Conservation (phyloP, 2,888 invertebrate species). For the Acanthosepion esculentum region DNA sequence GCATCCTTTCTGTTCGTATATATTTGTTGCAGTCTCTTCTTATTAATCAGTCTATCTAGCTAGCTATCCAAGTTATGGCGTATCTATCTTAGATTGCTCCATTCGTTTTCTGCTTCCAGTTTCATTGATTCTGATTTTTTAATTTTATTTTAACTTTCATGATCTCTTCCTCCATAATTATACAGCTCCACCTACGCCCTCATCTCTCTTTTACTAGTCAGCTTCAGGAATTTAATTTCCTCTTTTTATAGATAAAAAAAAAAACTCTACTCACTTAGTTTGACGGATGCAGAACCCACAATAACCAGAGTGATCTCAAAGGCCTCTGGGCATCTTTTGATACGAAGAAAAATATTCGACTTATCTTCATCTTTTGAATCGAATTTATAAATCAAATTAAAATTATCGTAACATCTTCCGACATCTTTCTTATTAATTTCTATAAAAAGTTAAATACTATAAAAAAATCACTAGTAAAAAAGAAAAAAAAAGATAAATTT, state of each 20-base stretch:
- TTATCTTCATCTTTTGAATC: conserved; percentile 12
- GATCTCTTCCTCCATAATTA: not conserved
- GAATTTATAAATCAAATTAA: conserved; percentile 33
- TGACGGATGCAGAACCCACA: not conserved
- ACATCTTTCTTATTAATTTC: conserved; percentile 18
- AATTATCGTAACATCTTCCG: conserved; percentile 33
- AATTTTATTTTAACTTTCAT: not conserved
- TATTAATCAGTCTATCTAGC: not conserved
- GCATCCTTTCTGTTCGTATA: no score
- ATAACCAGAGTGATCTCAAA: not conserved
- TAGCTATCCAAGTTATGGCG: not conserved
- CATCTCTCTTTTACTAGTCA: not conserved
- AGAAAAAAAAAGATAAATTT: not conserved
- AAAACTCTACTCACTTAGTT: not conserved
- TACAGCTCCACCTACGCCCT: not conserved
- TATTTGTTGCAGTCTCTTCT: not conserved
- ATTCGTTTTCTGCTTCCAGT: not conserved
- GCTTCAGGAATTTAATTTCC: not conserved
- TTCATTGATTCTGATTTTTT: not conserved
- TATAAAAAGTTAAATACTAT: not conserved
- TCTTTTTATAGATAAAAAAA: not conserved
- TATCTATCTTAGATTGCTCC: not conserved
- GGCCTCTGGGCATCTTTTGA: not conserved
- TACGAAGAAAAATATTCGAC: not conserved
- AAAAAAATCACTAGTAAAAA: not conserved